Base-by-base conservation (phyloP, 2,113 vertebrate species). In the Ophthalmolycus amberensis region DNA sequence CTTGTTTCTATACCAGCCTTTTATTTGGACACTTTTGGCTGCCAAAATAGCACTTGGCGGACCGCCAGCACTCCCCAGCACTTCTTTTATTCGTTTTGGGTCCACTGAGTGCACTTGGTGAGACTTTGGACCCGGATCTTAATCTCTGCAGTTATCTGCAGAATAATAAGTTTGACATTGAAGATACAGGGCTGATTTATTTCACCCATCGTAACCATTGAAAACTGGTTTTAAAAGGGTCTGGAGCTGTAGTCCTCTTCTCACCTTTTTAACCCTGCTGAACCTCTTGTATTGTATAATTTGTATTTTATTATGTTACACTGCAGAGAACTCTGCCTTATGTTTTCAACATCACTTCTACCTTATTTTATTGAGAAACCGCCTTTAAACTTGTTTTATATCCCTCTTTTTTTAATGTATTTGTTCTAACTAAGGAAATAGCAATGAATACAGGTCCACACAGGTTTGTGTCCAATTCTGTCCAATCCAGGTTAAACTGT, bases 1-100 rank as follows among this genome's bases (percentile, higher is more conserved):
- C 66, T 34, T 73, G 34, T 40, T 82, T 79, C 62, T 72, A 6
- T 75, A 40, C 38, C 63, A 54, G 48, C 15, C 12, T 68, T 54
- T 84, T 42, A 77, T 83, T 74, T 65, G 59, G 25, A 25, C 80
- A 58, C 4, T 63, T 52, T 84, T 85, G 74, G 84, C 85, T 65
- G 85, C 59, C 68, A 84, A 60, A 46, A 11, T 7, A 14, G 5
- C 52, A 65, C 67, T 72, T 88, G 88, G 88, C 54, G 10, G 38
- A 25, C 75, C 3, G 68, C 82, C 75, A 60, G 66, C 29, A 0
- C 48, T 0, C 52, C 63, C 80, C 67, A 1, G 69, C 73, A 81
- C 85, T 34, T 56, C 65, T 86, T 85, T 77, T 69, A 75, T 86
- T 77, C 75, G 46, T 11, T 50, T 12, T 9, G 59, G 71, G 71